A percentile compares a stretch with the other conserved stretches of the same genome.
phyloP scores from a whole-genome alignment of 2,797 vertebrate species.

The Toxotes lorentzi region DNA sequence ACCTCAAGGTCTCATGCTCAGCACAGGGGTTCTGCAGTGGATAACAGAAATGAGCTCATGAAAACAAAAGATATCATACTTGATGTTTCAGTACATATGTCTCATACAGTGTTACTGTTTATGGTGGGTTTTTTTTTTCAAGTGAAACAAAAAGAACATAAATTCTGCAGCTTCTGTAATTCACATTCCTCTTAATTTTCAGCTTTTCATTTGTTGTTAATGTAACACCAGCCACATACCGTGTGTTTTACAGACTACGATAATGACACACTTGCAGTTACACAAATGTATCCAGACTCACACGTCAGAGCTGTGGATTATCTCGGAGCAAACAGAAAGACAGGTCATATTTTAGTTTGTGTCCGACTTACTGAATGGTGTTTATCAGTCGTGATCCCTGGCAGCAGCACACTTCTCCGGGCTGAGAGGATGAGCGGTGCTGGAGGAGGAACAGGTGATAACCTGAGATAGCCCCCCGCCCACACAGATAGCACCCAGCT shows the following conservation, averaged over 20 bases:
- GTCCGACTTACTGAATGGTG: conserved; percentile 36
- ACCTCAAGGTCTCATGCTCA: conserved; percentile 54
- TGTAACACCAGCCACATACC: background rate
- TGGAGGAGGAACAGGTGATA: conserved; percentile 71
- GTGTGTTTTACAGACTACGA: background rate
- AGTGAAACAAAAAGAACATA: background rate
- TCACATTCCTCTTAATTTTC: background rate
- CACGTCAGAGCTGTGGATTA: conserved; percentile 35
- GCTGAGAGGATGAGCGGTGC: conserved; percentile 34
- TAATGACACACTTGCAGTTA: background rate
- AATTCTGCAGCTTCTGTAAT: background rate
- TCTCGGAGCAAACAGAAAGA: conserved; percentile 51
- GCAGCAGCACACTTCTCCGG: conserved; percentile 26
- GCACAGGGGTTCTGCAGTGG: conserved; percentile 23
- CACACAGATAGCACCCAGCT: conserved; percentile 56
- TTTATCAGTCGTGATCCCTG: conserved; percentile 65
- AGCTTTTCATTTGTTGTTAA: background rate
- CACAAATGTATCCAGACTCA: background rate
- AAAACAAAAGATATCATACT: conserved; percentile 52
- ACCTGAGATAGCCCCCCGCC: conserved; percentile 58
- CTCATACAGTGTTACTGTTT: background rate
- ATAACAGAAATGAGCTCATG: conserved; percentile 70
- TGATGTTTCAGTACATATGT: background rate
- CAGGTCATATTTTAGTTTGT: conserved; percentile 30
- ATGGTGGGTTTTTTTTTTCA: background rate